Evolutionary conservation across 2,113 vertebrate species (phyloP).

Genomic region (Mirounga angustirostris): DNA sequence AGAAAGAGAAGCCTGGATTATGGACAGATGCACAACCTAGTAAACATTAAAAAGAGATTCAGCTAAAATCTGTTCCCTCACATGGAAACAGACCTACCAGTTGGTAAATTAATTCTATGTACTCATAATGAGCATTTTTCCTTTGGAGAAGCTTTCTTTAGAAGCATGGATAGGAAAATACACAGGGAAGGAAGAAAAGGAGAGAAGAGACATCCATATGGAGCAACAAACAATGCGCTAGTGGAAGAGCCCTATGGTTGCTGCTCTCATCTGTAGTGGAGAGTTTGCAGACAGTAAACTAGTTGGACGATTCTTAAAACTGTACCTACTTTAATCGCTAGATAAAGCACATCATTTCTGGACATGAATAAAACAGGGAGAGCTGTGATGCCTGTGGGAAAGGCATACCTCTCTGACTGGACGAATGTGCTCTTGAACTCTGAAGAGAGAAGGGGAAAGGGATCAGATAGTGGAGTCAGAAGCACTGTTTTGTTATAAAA

Average conservation of each 20-base stretch:
- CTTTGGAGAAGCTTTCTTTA: conserved; percentile 75
- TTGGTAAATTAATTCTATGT: conserved; percentile 78
- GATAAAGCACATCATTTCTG: conserved; percentile 69
- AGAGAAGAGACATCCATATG: conserved; percentile 55
- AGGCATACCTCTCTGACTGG: conserved; percentile 1
- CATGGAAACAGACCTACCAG: conserved; percentile 40
- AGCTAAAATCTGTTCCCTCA: conserved; percentile 68
- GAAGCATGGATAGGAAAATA: conserved; percentile 60
- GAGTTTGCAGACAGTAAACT: conserved; percentile 44
- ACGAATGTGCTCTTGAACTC: conserved; percentile 60
- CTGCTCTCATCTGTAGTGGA: conserved; percentile 58
- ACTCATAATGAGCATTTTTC: conserved; percentile 72
- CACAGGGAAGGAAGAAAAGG: conserved; percentile 22
- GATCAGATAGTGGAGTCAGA: neutral
- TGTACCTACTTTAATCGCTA: conserved; percentile 57
- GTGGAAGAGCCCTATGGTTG: neutral
- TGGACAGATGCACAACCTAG: conserved; percentile 58
- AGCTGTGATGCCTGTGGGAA: conserved; percentile 45
- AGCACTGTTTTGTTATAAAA: neutral
- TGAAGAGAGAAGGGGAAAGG: conserved; percentile 7
- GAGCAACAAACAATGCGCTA: conserved; percentile 28
- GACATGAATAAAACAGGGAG: neutral
- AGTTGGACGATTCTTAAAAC: conserved; percentile 57
- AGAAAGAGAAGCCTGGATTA: neutral
- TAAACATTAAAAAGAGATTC: conserved; percentile 64